Evolutionary conservation across 2,888 invertebrate species (phyloP).

Genomic region (Nemoura dubitans): DNA sequence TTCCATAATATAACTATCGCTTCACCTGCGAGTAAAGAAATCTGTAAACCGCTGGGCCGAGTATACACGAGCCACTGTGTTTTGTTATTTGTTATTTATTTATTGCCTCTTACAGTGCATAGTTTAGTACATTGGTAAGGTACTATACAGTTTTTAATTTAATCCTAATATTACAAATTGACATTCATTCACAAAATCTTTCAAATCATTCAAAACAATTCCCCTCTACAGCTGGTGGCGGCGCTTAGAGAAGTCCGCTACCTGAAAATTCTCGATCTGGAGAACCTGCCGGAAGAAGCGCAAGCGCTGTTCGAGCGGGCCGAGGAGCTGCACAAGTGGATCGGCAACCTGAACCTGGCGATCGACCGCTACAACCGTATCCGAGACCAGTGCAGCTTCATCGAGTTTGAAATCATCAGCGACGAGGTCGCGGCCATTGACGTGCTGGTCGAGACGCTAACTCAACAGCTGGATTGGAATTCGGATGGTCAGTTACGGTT

Average conservation of each 20-base stretch:
- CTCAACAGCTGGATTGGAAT: conserved; percentile 80
- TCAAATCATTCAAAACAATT: no score
- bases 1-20: no score
- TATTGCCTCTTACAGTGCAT: no score
- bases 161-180: no score
- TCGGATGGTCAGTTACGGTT: conserved; percentile 70
- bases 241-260: conserved; percentile 86
- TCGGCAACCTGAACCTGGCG: conserved; percentile 51
- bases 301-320: conserved; percentile 72
- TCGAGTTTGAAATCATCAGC: conserved; percentile 80
- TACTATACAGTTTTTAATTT: no score
- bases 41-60: no score
- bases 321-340: conserved; percentile 70
- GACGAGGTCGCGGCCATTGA: conserved; percentile 82
- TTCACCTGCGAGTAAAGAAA: no score
- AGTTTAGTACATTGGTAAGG: no score
- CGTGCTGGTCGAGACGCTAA: conserved; percentile 71
- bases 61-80: no score
- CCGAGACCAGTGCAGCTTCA: conserved; percentile 73
- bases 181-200: no score
- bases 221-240: conserved; percentile 67
- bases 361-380: conserved; percentile 75
- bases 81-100: no score
- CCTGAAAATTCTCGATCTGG: conserved; percentile 72
- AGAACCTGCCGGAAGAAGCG: conserved; percentile 71